Evolutionary conservation across 2,888 invertebrate genomes (phyloP), one percentile per base, ranked within the genome.

Genomic region (Dilophus febrilis): DNA sequence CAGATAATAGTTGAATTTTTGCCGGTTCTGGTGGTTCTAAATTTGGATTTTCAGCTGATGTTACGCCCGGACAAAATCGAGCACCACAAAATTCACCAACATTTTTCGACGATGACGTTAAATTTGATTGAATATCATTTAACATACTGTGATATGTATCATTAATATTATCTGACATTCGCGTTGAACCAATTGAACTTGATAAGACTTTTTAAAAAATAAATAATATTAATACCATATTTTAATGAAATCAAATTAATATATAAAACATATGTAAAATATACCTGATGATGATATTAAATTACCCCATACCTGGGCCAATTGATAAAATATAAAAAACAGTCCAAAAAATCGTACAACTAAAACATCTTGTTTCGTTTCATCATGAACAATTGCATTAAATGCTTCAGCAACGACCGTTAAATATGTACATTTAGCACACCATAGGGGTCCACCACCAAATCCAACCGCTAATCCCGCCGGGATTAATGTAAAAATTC

Each of bases 261-360:
- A n/a, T n/a, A n/a, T n/a, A n/a, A n/a, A n/a, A n/a, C n/a, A 31
- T 14, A 22, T 16, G 17, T 13, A 37, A 39, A 35, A 22, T 29
- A 36, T 34, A 82, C 82, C 78, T 46, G 82, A 73, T 1, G 87
- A 90, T 18, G 88, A 87, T 44, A 90, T 77, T 8, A 92, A 71
- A 59, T 92, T 92, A 1, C 92, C 92, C 83, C 87, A 86, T 35
- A 92, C 84, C 66, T 91, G 85, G n/a, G 91, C 85, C 70, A 88
- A 79, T 60, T 92, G 91, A 59, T 88, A 92, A 58, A 92, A 84
- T 77, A 91, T 85, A 69, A 92, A 95, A 67, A 95, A 95, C 6
- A 91, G 70, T 0, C 94, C 94, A 57, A 94, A 94, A 65, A 92
- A 92, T 50, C 86, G 69, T 10, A 88, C 86, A 35, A 92, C 85